Percentiles rank a stretch among this genome's conserved stretches.
Conservation (phyloP, 2,113 vertebrate species). For the Romanogobio albipinnatus region DNA sequence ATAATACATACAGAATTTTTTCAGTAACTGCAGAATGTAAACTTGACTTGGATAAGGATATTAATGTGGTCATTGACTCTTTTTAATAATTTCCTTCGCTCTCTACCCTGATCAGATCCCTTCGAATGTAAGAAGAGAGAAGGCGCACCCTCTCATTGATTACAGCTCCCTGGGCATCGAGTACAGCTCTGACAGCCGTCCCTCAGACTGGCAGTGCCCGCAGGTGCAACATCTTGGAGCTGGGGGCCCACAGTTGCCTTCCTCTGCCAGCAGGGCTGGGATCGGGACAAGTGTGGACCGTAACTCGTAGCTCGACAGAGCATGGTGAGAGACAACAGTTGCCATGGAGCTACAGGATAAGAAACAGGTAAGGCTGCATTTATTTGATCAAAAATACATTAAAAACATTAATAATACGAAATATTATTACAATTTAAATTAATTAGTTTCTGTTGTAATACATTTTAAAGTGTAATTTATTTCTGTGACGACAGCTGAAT, state of each 20-base stretch:
- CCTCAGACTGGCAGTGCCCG: constrained; percentile 67
- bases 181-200: constrained; percentile 3
- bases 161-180: neutral
- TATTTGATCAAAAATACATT: no score
- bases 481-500: no score
- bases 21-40: neutral
- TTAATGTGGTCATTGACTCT: neutral
- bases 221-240: constrained; percentile 55
- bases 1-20: neutral
- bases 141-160: constrained; percentile 10
- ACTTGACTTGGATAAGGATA: neutral
- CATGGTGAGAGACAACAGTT: constrained; percentile 77
- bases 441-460: no score
- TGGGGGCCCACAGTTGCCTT: constrained; percentile 52
- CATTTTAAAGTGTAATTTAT: no score
- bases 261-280: constrained; percentile 42
- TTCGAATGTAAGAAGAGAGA: constrained; percentile 35
- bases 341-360: constrained; percentile 89
- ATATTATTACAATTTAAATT: no score
- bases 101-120: constrained; percentile 5
- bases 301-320: constrained; percentile 72
- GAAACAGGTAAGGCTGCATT: constrained; percentile 75
- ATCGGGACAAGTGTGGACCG: constrained; percentile 53
- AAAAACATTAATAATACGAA: no score
- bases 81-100: neutral